phyloP scores from a whole-genome alignment of 1,140 invertebrate species.

The Drosophila obscura region DNA sequence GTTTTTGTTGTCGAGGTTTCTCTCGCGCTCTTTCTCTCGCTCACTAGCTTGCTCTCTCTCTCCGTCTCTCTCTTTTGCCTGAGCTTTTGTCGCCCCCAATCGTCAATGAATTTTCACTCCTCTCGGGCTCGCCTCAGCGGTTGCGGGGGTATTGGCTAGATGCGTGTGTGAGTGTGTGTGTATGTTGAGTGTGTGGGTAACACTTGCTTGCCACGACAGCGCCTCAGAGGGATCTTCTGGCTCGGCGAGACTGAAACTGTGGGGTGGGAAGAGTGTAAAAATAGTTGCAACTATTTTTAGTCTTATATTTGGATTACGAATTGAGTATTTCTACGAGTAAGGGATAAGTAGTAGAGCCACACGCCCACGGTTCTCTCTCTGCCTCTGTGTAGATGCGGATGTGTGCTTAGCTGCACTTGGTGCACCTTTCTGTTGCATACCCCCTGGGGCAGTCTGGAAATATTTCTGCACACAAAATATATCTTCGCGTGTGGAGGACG shows the following conservation, averaged over 20 bases:
- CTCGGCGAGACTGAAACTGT: constrained; percentile 44
- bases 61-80: constrained; percentile 23
- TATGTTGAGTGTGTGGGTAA: constrained; percentile 61
- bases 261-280: constrained; percentile 50
- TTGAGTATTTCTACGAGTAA: constrained; percentile 2
- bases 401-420: neutral
- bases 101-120: constrained; percentile 73
- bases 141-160: constrained; percentile 49
- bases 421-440: constrained; percentile 25
- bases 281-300: constrained; percentile 76
- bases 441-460: constrained; percentile 1
- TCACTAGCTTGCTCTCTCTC: constrained; percentile 20
- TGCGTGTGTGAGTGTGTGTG: constrained; percentile 38
- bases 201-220: constrained; percentile 79
- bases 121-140: constrained; percentile 28
- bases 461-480: constrained; percentile 6
- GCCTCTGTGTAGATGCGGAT: neutral
- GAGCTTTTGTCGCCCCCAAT: constrained; percentile 66
- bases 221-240: constrained; percentile 73
- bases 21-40: constrained; percentile 22
- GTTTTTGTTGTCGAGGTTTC: constrained; percentile 70
- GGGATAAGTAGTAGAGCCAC: neutral
- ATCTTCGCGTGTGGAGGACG: constrained; percentile 13
- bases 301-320: constrained; percentile 16
- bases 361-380: constrained; percentile 5